Evolutionary conservation across 2,113 vertebrate genomes (phyloP).

Genomic region (Malurus alboscapulatus): DNA sequence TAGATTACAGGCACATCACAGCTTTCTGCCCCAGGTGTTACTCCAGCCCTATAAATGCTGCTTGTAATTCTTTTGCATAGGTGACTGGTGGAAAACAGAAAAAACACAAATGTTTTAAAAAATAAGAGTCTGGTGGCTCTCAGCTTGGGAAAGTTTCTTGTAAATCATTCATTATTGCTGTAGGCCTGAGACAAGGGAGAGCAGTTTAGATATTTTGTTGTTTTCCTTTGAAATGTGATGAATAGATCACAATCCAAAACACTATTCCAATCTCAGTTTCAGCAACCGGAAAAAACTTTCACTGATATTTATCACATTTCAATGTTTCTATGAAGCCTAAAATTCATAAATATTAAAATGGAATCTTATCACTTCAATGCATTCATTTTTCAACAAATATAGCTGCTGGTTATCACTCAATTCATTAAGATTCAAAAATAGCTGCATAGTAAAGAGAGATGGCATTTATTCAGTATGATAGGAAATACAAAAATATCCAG

Average conservation of each 20-base stretch:
- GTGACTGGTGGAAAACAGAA: not conserved
- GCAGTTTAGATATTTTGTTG: not conserved
- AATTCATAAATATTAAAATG: slow-evolving; percentile 54
- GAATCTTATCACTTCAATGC: slow-evolving; percentile 2
- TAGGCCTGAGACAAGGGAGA: not conserved
- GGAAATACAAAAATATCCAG: not conserved
- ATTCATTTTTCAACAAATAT: slow-evolving; percentile 5
- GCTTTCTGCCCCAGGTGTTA: not conserved
- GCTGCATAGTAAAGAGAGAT: not conserved
- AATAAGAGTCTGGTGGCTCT: not conserved
- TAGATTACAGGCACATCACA: not conserved
- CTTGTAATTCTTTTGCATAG: not conserved
- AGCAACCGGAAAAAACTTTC: not conserved
- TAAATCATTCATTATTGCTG: slow-evolving; percentile 9
- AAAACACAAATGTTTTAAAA: not conserved
- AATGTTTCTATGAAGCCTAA: not conserved
- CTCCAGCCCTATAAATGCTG: not conserved
- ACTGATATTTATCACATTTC: slow-evolving; percentile 34
- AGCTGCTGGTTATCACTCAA: slow-evolving; percentile 36
- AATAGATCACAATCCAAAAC: slow-evolving; percentile 13
- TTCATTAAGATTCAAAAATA: slow-evolving; percentile 31
- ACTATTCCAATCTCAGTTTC: slow-evolving; percentile 16
- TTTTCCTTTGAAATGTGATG: slow-evolving; percentile 41
- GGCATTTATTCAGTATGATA: not conserved
- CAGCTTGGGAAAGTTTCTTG: not conserved